Evolutionary conservation across 2,797 vertebrate species (phyloP).

Genomic region (Bothrops alternatus): DNA sequence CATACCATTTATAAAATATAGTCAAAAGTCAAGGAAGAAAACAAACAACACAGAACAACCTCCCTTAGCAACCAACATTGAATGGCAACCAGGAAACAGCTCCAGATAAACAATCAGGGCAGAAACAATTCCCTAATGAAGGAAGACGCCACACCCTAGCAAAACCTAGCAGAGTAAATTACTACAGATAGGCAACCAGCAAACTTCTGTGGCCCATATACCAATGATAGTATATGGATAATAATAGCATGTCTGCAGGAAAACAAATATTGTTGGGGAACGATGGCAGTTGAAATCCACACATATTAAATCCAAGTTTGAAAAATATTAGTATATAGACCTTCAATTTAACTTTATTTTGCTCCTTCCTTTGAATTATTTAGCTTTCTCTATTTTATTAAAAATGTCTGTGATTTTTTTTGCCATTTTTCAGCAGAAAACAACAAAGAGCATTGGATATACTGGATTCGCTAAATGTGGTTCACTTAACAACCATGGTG

Average conservation of each 20-base stretch:
- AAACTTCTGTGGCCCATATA: neutral
- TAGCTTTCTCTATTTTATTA: neutral
- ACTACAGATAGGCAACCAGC: neutral
- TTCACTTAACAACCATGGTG: neutral
- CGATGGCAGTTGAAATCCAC: neutral
- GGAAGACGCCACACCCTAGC: neutral
- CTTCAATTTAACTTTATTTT: neutral
- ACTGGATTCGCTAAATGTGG: neutral
- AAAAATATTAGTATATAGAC: neutral
- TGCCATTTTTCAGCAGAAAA: neutral
- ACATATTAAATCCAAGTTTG: neutral
- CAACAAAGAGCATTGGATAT: neutral
- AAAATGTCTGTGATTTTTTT: neutral
- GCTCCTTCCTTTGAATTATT: neutral
- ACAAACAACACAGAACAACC: neutral
- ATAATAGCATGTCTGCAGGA: neutral
- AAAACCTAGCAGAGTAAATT: neutral
- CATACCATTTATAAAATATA: neutral
- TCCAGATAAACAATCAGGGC: neutral
- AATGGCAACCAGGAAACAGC: neutral
- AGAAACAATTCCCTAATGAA: neutral
- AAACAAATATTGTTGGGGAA: neutral
- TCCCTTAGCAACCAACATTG: neutral
- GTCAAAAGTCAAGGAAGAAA: neutral
- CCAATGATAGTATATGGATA: neutral